Conservation (phyloP, 2,797 vertebrate genomes). For the Heliangelus exortis region DNA sequence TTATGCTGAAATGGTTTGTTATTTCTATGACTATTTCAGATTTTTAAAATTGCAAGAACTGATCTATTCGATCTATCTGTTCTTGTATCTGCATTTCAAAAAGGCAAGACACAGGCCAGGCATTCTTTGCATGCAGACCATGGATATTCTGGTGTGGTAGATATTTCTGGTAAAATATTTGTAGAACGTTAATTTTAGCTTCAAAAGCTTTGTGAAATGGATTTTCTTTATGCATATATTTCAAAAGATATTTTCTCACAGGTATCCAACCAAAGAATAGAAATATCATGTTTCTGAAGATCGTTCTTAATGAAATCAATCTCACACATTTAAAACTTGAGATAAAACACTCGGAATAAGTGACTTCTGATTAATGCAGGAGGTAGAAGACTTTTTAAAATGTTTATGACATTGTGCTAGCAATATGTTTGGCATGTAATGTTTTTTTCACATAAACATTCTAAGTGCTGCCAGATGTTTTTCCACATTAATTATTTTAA, state of each 20-base stretch:
- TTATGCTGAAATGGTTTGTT: slow-evolving; percentile 25
- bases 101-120: background rate
- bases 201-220: background rate
- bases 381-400: background rate
- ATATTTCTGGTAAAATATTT: background rate
- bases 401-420: background rate
- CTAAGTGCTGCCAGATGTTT: background rate
- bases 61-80: background rate
- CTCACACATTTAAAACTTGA: background rate
- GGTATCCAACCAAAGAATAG: background rate
- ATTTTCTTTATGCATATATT: background rate
- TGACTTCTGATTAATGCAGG: background rate
- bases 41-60: background rate
- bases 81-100: background rate
- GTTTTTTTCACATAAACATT: background rate
- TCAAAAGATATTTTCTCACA: background rate
- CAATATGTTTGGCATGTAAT: background rate
- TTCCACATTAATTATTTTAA: background rate
- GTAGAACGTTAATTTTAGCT: background rate
- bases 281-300: background rate
- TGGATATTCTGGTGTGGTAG: background rate
- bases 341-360: background rate
- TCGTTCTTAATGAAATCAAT: background rate
- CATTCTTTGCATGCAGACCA: background rate
- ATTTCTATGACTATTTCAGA: slow-evolving; percentile 7